phyloP scores from a whole-genome alignment of 2,113 vertebrate genomes.

The Dissostichus mawsoni region DNA sequence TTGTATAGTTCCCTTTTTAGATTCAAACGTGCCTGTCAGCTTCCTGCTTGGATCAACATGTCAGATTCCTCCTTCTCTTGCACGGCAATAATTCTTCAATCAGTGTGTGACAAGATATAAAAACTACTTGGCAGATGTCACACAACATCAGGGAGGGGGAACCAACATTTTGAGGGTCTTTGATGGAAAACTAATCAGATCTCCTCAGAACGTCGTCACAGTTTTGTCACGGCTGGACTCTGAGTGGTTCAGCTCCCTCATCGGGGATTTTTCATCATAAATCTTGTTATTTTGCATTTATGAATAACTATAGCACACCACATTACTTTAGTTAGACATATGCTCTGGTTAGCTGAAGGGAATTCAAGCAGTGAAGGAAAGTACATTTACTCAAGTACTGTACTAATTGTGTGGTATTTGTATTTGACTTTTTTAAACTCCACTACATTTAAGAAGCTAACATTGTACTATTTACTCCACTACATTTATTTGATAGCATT shows the following conservation, averaged over 20 bases:
- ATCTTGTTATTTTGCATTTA: conserved; percentile 49
- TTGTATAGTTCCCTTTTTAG: neutral
- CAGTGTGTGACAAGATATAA: conserved; percentile 50
- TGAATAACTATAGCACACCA: conserved; percentile 21
- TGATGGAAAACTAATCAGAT: conserved; percentile 73
- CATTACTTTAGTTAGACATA: conserved; percentile 7
- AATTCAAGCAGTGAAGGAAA: neutral
- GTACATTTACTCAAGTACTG: no score
- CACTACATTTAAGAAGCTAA: no score
- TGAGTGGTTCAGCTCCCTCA: conserved; percentile 40
- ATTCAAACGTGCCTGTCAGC: neutral
- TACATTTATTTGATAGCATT: no score
- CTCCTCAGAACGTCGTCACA: conserved; percentile 29
- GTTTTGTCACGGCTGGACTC: conserved; percentile 64
- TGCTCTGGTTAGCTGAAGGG: conserved; percentile 7
- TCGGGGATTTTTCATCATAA: conserved; percentile 24
- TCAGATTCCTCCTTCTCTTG: conserved; percentile 19
- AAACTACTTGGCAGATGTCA: conserved; percentile 73
- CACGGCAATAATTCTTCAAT: conserved; percentile 53
- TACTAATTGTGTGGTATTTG: no score
- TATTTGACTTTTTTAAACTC: no score
- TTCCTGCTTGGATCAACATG: conserved; percentile 1
- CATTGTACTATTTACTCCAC: no score
- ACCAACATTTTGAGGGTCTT: conserved; percentile 45
- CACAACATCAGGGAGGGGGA: conserved; percentile 47